Percentiles rank a stretch among this genome's conserved stretches.
These are phyloP conservation scores for Lasiommata megera DNA, from an alignment of 2,888 invertebrate genomes.

Conservation along the genomic window DNA sequence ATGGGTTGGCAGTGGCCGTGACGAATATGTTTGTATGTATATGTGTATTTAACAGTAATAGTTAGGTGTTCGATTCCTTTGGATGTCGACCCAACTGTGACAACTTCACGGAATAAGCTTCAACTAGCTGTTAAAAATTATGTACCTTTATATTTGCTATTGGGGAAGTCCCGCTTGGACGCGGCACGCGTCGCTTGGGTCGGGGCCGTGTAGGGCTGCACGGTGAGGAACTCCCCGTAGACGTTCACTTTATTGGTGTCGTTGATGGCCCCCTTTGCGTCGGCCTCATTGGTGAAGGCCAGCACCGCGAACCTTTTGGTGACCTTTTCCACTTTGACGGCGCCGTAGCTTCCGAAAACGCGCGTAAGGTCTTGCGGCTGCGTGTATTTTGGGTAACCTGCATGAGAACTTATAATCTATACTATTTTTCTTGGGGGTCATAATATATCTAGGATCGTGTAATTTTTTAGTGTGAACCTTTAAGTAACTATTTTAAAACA, in stretches of 20 bases:
- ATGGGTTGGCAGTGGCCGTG: too few species aligned
- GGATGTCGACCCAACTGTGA: too few species aligned
- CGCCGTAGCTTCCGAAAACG: conserved; percentile 48
- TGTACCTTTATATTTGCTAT: conserved; percentile 48
- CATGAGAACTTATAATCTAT: too few species aligned
- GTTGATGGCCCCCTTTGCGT: conserved; percentile 41
- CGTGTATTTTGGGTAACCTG: conserved; percentile 60
- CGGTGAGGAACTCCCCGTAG: conserved; percentile 53
- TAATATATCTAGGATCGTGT: too few species aligned
- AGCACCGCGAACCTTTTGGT: conserved; percentile 41
- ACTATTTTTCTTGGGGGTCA: too few species aligned
- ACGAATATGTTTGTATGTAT: too few species aligned
- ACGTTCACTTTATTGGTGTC: conserved; percentile 43
- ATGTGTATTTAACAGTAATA: too few species aligned
- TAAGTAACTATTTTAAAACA: too few species aligned
- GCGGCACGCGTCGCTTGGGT: conserved; percentile 14
- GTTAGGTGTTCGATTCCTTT: too few species aligned
- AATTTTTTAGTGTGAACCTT: too few species aligned
- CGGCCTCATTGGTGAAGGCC: conserved; percentile 34
- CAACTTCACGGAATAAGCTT: too few species aligned
- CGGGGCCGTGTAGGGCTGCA: conserved; percentile 38
- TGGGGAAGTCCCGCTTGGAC: conserved; percentile 40
- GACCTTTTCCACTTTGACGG: conserved; percentile 43
- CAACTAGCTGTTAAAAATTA: too few species aligned
- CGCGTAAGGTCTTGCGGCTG: conserved; percentile 50